Percentiles rank a stretch among this genome's conserved stretches.
phyloP scores from a whole-genome alignment of 2,113 vertebrate genomes.

The Trachemys scripta region DNA sequence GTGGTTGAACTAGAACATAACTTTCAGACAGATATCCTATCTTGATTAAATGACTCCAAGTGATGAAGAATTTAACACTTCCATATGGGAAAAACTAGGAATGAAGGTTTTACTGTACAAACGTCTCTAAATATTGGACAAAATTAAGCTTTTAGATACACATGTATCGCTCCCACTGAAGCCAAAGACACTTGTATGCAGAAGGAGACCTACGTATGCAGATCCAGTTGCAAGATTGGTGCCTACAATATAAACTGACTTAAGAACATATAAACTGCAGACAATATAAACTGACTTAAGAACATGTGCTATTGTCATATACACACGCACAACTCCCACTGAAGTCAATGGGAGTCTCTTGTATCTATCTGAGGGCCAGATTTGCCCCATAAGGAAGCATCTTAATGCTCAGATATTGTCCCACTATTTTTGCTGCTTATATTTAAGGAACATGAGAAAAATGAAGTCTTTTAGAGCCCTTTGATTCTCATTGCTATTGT shows the following conservation, averaged over 20 bases:
- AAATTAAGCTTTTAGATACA: background rate
- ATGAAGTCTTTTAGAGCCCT: background rate
- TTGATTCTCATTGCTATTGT: background rate
- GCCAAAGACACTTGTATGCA: fast-evolving
- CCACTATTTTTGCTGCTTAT: background rate
- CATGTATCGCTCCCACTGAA: background rate
- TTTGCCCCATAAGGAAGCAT: fast-evolving
- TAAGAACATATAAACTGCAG: background rate
- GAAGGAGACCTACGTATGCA: background rate
- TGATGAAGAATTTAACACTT: background rate
- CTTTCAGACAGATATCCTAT: background rate
- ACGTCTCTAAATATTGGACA: background rate
- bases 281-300: background rate
- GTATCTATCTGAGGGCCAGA: background rate
- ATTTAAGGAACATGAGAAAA: background rate
- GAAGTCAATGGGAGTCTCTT: background rate
- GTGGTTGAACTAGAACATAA: background rate
- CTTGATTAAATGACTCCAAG: background rate
- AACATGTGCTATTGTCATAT: background rate
- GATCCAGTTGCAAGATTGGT: background rate
- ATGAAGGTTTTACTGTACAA: background rate
- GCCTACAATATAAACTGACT: background rate
- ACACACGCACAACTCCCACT: background rate
- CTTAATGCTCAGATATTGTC: background rate
- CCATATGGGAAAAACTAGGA: background rate